Evolutionary conservation across 2,113 vertebrate species (phyloP), one percentile per base, ranked within the genome.

Genomic region (Cepphus grylle): DNA sequence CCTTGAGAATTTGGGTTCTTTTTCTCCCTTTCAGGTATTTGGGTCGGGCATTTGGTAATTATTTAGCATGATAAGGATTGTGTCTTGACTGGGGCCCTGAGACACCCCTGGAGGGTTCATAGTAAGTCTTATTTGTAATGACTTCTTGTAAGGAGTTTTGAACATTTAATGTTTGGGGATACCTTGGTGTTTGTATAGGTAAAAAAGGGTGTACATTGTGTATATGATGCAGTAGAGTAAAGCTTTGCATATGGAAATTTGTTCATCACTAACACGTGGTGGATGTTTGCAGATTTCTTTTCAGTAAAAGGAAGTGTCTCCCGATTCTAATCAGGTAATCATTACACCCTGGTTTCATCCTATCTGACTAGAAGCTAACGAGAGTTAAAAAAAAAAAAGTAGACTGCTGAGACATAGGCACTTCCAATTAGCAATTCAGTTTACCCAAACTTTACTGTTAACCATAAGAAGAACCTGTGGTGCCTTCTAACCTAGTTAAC

Each of bases 201-300:
- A 53, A 90, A 82, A 89, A 91, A 83, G 53, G 61, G 81, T 36
- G 77, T 86, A 23, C n/a, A 15, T 93, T 82, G 78, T 84, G 25
- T 81, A 72, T 80, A 55, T 96, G 95, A 88, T 97, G 88, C 92
- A 90, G 90, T 42, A 34, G 50, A 70, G 66, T 82, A 81, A 90
- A 95, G 82, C 42, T 95, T 81, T 92, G 93, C 66, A 53, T 88
- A 89, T 10, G 61, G 93, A 97, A 94, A 96, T 69, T 71, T 82
- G 79, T 86, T 93, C 93, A 32, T 93, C 71, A 10, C 40, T 86
- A 55, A 74, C 78, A 93, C 1, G 0, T 79, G 61, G 45, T 89
- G 40, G 78, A 76, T 93, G 58, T 91, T 96, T 89, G 80, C 73
- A 95, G 81, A 43, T 76, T 72, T 73, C 72, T 86, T 52, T 74